phyloP scores from a whole-genome alignment of 2,113 vertebrate genomes.

The Callithrix jacchus region DNA sequence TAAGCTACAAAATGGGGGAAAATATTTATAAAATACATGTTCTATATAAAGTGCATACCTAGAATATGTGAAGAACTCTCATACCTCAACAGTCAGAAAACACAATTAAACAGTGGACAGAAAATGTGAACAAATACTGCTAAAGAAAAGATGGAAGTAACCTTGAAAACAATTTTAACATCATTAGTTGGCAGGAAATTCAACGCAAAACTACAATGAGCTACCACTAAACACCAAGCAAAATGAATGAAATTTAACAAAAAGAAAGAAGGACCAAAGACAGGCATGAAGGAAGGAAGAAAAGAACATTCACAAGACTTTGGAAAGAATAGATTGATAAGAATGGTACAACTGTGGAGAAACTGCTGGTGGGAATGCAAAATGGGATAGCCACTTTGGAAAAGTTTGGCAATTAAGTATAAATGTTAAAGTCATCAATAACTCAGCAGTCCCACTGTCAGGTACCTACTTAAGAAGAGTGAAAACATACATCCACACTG shows the following conservation, averaged over 20 bases:
- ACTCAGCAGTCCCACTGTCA: not conserved
- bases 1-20: not conserved
- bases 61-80: not conserved
- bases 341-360: not conserved
- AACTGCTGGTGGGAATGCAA: not conserved
- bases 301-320: not conserved
- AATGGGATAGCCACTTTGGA: not conserved
- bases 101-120: not conserved
- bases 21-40: conserved; percentile 16
- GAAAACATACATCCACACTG: not conserved
- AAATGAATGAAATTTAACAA: not conserved
- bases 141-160: not conserved
- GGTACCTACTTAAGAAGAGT: not conserved
- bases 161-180: not conserved
- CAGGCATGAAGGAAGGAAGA: not conserved
- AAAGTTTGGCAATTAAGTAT: not conserved
- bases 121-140: not conserved
- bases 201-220: not conserved
- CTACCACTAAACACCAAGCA: not conserved
- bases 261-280: not conserved
- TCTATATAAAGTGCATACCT: not conserved
- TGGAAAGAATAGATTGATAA: not conserved
- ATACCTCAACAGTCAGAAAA: not conserved
- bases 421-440: not conserved
- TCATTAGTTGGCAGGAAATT: not conserved